Evolutionary conservation across 2,888 invertebrate genomes (phyloP).

Genomic region (Caenorhabditis sp.): DNA sequence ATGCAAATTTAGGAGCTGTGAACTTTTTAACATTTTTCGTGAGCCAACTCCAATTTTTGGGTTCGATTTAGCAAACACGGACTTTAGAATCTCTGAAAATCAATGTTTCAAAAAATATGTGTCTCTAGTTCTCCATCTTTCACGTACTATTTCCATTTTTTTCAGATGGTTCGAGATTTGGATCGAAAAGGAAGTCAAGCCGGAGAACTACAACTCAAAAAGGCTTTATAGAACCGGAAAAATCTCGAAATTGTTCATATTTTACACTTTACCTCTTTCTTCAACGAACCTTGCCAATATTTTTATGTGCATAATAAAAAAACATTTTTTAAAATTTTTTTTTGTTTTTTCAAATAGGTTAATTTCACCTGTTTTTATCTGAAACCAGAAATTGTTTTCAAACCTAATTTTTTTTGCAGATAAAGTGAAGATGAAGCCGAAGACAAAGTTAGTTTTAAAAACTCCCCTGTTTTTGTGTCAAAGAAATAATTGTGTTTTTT

Average conservation of each 20-base stretch:
- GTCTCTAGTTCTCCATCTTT: too few species aligned
- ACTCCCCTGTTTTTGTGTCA: too few species aligned
- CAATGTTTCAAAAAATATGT: background rate
- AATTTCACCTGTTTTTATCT: background rate
- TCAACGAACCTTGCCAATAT: background rate
- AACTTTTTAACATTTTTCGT: too few species aligned
- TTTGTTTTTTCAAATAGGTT: background rate
- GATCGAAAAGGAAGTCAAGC: background rate
- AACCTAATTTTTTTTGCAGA: too few species aligned
- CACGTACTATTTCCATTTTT: too few species aligned
- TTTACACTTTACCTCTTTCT: background rate
- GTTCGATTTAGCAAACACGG: too few species aligned
- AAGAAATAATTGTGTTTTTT: too few species aligned
- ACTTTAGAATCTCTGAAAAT: background rate
- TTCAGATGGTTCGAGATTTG: background rate
- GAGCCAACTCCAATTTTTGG: too few species aligned
- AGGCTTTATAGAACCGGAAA: background rate
- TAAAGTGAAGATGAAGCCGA: too few species aligned
- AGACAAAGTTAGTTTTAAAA: too few species aligned
- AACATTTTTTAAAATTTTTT: background rate
- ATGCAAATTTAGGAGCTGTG: too few species aligned
- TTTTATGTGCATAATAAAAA: background rate
- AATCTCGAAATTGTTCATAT: background rate
- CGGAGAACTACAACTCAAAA: background rate
- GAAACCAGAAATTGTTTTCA: background rate